A percentile compares a stretch with the other conserved stretches of the same genome.
These are phyloP conservation scores for Forbesichthys papilliferus DNA, from an alignment of 2,113 vertebrate genomes.

Conservation along the genomic window DNA sequence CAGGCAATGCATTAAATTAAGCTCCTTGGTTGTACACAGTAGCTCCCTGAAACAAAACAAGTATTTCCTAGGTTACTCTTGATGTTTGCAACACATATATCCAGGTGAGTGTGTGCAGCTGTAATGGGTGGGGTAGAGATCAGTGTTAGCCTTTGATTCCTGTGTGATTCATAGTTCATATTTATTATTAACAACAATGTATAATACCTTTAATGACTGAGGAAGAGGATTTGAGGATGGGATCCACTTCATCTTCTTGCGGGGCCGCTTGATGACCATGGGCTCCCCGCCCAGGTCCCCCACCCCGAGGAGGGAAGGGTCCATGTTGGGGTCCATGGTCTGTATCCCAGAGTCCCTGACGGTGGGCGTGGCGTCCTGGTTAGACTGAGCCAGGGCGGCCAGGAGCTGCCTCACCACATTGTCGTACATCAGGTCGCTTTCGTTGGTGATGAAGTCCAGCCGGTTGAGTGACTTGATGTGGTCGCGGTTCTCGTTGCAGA, in stretches of 20 bases:
- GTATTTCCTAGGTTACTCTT: no score
- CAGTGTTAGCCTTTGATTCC: no score
- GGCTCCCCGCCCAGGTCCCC: conserved; percentile 87
- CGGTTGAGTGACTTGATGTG: conserved; percentile 98
- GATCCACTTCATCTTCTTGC: conserved; percentile 99
- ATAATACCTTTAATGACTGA: conserved; percentile 88
- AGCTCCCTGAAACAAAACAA: no score
- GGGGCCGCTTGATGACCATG: conserved; percentile 89
- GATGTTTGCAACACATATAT: no score
- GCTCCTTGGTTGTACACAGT: no score
- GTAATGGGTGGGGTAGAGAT: no score
- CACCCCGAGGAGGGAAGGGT: conserved; percentile 84
- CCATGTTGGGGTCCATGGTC: conserved; percentile 87
- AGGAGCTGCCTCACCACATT: conserved; percentile 97
- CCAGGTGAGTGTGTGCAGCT: no score
- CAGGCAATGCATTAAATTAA: no score
- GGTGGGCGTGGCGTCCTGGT: conserved; percentile 93
- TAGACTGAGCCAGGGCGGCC: conserved; percentile 94
- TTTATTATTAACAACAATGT: not conserved
- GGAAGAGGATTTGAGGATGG: conserved; percentile 88
- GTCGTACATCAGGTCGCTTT: conserved; percentile 99
- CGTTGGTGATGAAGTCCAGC: conserved; percentile 98
- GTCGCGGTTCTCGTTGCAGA: conserved; percentile 98
- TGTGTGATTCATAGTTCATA: no score
- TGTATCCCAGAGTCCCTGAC: conserved; percentile 92